These are phyloP conservation scores for Lepidonotus clava DNA, from an alignment of 2,888 invertebrate species.

Conservation along the genomic window DNA sequence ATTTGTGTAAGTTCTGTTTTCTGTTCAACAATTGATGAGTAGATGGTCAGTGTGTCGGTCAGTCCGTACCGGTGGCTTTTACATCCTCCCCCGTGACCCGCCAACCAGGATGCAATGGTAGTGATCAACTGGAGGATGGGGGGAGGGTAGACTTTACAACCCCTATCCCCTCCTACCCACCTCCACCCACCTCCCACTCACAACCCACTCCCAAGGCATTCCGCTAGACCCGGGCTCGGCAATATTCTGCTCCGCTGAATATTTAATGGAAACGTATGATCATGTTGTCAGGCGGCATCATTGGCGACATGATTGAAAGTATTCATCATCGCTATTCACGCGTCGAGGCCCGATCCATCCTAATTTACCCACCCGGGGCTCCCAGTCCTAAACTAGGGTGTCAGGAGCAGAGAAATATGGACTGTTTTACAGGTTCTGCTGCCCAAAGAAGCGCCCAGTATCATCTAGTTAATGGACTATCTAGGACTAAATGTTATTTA, in stretches of 20 bases:
- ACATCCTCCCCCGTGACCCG: too few relatives aligned
- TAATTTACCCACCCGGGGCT: background rate
- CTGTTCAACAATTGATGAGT: too few relatives aligned
- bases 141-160: too few relatives aligned
- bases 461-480: slow-evolving; percentile 2
- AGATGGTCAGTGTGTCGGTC: too few relatives aligned
- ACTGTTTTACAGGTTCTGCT: background rate
- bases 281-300: slow-evolving; percentile 31
- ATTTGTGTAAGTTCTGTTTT: too few relatives aligned
- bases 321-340: slow-evolving; percentile 25
- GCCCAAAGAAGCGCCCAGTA: background rate
- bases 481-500: background rate
- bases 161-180: too few relatives aligned
- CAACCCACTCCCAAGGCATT: background rate
- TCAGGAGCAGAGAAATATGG: background rate
- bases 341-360: background rate
- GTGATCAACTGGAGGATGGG: too few relatives aligned
- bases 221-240: background rate
- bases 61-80: too few relatives aligned
- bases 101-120: too few relatives aligned
- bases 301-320: slow-evolving; percentile 6
- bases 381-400: background rate
- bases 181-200: background rate
- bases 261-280: slow-evolving; percentile 50
- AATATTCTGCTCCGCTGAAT: slow-evolving; percentile 42